Evolutionary conservation across 2,888 invertebrate genomes (phyloP).

Genomic region (Parapristionchus giblindavisi): DNA sequence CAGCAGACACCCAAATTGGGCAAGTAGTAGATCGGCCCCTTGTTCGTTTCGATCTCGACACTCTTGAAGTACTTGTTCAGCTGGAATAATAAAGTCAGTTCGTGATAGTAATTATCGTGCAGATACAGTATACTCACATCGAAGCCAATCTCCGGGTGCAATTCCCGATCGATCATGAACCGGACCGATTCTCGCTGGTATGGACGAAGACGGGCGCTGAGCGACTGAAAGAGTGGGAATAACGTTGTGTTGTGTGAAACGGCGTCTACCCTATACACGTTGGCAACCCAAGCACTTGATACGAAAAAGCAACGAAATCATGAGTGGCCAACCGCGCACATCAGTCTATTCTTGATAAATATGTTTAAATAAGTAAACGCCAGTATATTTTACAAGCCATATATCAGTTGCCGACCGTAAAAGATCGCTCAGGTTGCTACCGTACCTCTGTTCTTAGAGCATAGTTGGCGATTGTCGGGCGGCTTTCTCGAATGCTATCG

Average conservation of each 20-base stretch:
- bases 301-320: too few relatives aligned
- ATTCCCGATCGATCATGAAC: conserved; percentile 71
- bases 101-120: too few relatives aligned
- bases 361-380: too few relatives aligned
- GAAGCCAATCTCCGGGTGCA: conserved; percentile 16
- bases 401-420: too few relatives aligned
- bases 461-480: background rate
- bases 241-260: too few relatives aligned
- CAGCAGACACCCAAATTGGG: conserved; percentile 40
- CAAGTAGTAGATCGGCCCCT: conserved; percentile 37
- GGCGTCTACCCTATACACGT: too few relatives aligned
- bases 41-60: conserved; percentile 3
- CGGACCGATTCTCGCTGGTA: conserved; percentile 71
- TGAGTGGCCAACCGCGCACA: too few relatives aligned
- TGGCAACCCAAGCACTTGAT: too few relatives aligned
- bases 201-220: conserved; percentile 69
- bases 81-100: background rate
- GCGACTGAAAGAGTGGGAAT: conserved; percentile 23
- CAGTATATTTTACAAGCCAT: too few relatives aligned
- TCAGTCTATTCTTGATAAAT: too few relatives aligned
- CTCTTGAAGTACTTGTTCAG: conserved; percentile 14
- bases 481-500: background rate
- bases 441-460: conserved; percentile 15
- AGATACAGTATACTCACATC: background rate
- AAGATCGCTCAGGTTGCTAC: too few relatives aligned